phyloP scores from a whole-genome alignment of 2,113 vertebrate species.

The Ammodytes marinus region DNA sequence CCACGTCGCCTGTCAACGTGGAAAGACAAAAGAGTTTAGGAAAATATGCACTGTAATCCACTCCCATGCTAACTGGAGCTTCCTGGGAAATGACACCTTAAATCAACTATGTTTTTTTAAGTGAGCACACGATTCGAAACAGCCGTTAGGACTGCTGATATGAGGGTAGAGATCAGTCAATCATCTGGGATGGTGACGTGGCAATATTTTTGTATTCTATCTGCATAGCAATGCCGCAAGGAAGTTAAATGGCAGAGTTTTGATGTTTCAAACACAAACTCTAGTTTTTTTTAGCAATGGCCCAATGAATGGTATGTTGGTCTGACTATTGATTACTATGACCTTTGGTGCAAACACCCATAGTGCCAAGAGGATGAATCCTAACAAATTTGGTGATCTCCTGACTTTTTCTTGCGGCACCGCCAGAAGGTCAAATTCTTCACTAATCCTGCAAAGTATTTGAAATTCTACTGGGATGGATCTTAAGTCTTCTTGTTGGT shows the following conservation, averaged over 20 bases:
- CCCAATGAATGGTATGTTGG: too few species aligned
- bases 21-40: neutral
- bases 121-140: neutral
- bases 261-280: too few species aligned
- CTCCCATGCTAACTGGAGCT: neutral
- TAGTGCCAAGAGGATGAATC: too few species aligned
- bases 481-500: neutral
- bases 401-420: neutral
- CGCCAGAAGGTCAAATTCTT: neutral
- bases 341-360: too few species aligned
- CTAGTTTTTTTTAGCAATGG: neutral
- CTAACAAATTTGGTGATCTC: neutral
- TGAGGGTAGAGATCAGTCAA: neutral
- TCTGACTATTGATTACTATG: too few species aligned
- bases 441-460: neutral
- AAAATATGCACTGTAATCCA: neutral
- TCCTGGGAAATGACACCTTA: neutral
- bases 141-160: neutral
- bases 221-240: neutral
- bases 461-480: neutral
- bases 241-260: neutral
- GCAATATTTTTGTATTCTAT: neutral
- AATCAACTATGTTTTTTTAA: neutral
- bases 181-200: neutral
- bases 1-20: slow-evolving; percentile 85